Evolutionary conservation across 2,797 vertebrate species (phyloP).

Genomic region (Poecilia picta): DNA sequence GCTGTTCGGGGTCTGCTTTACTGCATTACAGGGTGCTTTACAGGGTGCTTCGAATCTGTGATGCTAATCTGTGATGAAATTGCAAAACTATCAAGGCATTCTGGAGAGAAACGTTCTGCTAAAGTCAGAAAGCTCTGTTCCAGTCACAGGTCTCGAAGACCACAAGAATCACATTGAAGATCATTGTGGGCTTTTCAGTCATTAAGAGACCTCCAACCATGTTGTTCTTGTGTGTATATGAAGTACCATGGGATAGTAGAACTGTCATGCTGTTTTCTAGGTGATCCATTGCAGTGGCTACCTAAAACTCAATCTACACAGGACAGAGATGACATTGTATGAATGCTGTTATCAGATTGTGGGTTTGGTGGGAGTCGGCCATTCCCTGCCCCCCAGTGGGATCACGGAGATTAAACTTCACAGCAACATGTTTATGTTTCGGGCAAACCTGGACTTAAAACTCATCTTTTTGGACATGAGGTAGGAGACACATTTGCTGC

Average conservation of each 20-base stretch:
- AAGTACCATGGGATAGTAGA: background rate
- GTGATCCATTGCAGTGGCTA: slow-evolving; percentile 98
- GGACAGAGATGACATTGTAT: slow-evolving; percentile 89
- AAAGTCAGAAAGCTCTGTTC: no score
- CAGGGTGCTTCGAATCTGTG: no score
- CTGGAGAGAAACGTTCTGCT: no score
- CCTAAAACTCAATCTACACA: slow-evolving; percentile 90
- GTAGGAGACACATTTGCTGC: slow-evolving; percentile 67
- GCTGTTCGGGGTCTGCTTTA: no score
- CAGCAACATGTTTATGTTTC: slow-evolving; percentile 98
- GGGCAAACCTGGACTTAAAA: slow-evolving; percentile 94
- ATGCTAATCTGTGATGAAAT: no score
- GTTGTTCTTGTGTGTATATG: background rate
- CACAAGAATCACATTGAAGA: no score
- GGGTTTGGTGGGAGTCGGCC: slow-evolving; percentile 92
- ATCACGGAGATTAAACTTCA: slow-evolving; percentile 95
- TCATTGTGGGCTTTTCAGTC: background rate
- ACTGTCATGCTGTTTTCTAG: slow-evolving; percentile 63
- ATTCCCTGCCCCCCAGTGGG: slow-evolving; percentile 92
- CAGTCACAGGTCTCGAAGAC: no score
- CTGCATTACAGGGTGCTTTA: no score
- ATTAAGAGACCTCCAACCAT: background rate
- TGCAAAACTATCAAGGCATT: no score
- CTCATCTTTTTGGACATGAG: slow-evolving; percentile 95
- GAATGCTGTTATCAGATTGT: slow-evolving; percentile 93